Evolutionary conservation across 2,113 vertebrate genomes (phyloP).

Genomic region (Rhadina sibilatrix): DNA sequence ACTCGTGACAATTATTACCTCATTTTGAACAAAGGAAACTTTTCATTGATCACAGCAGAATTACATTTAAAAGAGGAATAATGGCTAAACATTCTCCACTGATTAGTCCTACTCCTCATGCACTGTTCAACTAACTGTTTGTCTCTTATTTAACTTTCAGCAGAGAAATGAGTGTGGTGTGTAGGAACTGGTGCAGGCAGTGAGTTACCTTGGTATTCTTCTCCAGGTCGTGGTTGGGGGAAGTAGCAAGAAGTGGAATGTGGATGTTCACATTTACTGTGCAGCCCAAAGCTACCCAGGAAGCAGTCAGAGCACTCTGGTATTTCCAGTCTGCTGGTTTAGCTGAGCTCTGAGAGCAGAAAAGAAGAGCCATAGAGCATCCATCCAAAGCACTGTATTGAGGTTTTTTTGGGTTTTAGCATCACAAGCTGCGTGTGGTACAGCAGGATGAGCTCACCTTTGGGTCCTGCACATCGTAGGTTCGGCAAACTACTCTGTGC

Average conservation of each 20-base stretch:
- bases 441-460: conserved; percentile 73
- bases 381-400: background rate
- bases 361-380: background rate
- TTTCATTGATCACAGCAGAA: background rate
- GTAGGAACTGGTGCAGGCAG: background rate
- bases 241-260: conserved; percentile 78
- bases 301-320: conserved; percentile 80
- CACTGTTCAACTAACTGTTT: background rate
- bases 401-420: background rate
- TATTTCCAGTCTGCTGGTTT: conserved; percentile 96
- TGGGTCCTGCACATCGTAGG: conserved; percentile 86
- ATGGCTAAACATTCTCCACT: background rate
- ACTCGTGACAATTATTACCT: background rate
- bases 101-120: background rate
- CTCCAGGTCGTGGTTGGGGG: conserved; percentile 71
- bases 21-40: background rate
- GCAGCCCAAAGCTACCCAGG: conserved; percentile 84
- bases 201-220: conserved; percentile 81
- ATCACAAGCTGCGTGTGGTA: background rate
- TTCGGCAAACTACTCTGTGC: conserved; percentile 87
- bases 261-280: conserved; percentile 83
- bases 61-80: background rate
- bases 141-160: background rate
- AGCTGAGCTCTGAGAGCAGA: conserved; percentile 77
- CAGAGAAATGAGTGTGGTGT: background rate